Evolutionary conservation across 2,888 invertebrate genomes (phyloP).

Genomic region (Cheiracanthium punctorium): DNA sequence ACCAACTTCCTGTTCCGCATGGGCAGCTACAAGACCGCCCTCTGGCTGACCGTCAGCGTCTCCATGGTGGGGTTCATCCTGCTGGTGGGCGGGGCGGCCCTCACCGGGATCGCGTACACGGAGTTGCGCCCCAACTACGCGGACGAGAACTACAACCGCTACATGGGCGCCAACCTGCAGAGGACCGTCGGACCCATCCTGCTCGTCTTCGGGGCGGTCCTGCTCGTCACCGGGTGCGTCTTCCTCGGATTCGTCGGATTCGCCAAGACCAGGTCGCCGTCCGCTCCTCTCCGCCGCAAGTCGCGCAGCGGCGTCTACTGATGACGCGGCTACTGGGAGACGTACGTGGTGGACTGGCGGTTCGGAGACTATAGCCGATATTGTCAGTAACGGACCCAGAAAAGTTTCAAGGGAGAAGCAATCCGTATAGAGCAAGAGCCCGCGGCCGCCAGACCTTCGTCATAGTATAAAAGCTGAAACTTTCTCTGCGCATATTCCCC

Average conservation of each 20-base stretch:
- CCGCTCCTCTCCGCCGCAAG: too few relatives aligned
- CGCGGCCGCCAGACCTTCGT: too few relatives aligned
- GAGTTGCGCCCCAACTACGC: conserved; percentile 72
- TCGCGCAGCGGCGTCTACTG: background rate
- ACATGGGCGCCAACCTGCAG: conserved; percentile 72
- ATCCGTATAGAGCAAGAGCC: too few relatives aligned
- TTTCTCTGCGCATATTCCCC: too few relatives aligned
- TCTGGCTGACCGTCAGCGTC: conserved; percentile 68
- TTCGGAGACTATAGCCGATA: conserved; percentile 40
- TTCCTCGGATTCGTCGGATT: conserved; percentile 69
- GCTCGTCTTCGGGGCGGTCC: conserved; percentile 66
- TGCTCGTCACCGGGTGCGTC: conserved; percentile 70
- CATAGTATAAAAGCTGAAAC: too few relatives aligned
- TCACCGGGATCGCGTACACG: conserved; percentile 72
- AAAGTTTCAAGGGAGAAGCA: too few relatives aligned
- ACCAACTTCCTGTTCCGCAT: too few relatives aligned
- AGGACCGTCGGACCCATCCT: conserved; percentile 72
- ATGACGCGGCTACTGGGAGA: conserved; percentile 24
- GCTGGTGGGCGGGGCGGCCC: conserved; percentile 71
- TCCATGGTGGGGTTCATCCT: conserved; percentile 70
- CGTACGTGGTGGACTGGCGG: conserved; percentile 16
- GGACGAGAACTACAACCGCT: conserved; percentile 72
- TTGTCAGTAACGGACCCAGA: too few relatives aligned
- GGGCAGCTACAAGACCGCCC: conserved; percentile 68
- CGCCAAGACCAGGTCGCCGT: background rate